phyloP scores from a whole-genome alignment of 2,113 vertebrate genomes.

The Cervus canadensis region DNA sequence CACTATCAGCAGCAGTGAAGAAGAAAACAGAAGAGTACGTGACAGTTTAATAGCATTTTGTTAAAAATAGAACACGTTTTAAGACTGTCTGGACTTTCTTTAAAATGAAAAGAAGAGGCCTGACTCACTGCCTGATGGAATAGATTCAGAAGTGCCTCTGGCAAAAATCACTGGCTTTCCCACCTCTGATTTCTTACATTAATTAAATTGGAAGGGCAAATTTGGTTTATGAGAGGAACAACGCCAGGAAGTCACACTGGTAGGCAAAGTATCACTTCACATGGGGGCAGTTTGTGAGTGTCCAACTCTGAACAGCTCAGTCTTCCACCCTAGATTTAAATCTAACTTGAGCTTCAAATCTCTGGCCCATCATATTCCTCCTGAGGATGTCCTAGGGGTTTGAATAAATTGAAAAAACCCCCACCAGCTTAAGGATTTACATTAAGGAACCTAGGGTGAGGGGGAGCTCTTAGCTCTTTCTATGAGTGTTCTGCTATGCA shows the following conservation, averaged over 20 bases:
- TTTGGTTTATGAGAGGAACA: slow-evolving; percentile 18
- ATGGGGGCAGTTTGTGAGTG: neutral
- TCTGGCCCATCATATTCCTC: neutral
- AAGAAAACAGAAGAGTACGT: slow-evolving; percentile 54
- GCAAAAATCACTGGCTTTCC: slow-evolving; percentile 57
- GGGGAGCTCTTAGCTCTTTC: neutral
- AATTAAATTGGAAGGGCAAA: slow-evolving; percentile 57
- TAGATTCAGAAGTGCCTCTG: slow-evolving; percentile 45
- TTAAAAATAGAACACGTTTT: slow-evolving; percentile 73
- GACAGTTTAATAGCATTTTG: slow-evolving; percentile 61
- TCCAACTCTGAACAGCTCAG: neutral
- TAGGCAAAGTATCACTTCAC: neutral
- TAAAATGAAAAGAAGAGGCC: slow-evolving; percentile 60
- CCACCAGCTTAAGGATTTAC: neutral
- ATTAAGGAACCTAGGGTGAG: neutral
- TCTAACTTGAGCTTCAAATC: neutral
- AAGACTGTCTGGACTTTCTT: slow-evolving; percentile 64
- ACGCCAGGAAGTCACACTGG: neutral
- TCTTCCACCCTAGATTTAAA: neutral
- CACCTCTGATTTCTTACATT: slow-evolving; percentile 44
- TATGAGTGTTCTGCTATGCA: neutral
- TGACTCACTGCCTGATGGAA: slow-evolving; percentile 42
- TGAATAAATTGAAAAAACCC: neutral
- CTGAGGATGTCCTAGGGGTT: neutral
- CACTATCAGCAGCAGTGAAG: slow-evolving; percentile 61